Conservation (phyloP, 1,140 invertebrate species). For the Amphibalanus amphitrite region DNA sequence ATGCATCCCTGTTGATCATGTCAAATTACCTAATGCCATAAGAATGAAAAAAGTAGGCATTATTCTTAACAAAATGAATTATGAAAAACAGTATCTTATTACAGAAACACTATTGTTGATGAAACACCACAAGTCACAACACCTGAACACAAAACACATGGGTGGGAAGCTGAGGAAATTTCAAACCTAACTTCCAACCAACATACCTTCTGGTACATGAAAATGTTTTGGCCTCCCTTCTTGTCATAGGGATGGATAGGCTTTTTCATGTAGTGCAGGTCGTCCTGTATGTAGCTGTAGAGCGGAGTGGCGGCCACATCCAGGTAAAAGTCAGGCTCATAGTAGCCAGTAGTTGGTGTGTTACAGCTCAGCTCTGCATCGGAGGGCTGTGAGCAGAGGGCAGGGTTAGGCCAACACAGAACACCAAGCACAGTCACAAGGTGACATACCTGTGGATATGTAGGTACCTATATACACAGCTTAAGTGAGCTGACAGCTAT, state of each 20-base stretch:
- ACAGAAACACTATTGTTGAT: no score
- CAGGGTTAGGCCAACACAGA: background rate
- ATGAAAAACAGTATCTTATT: no score
- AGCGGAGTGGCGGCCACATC: background rate
- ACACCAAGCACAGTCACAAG: background rate
- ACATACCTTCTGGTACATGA: background rate
- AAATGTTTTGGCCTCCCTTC: background rate
- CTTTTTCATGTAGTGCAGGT: slow-evolving; percentile 65
- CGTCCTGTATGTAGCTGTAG: slow-evolving; percentile 80
- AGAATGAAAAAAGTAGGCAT: no score
- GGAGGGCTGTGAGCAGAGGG: background rate
- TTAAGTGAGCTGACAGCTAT: no score
- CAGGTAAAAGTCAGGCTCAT: background rate
- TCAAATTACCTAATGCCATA: no score
- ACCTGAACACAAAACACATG: no score
- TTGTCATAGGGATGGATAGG: slow-evolving; percentile 72
- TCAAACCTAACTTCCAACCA: no score
- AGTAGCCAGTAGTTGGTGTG: background rate
- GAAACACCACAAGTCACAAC: no score
- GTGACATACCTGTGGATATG: background rate
- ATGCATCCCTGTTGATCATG: no score
- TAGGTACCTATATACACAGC: no score
- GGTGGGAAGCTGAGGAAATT: no score
- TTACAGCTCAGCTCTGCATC: background rate
- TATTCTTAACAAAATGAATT: no score